Conservation (phyloP, 2,888 invertebrate species). For the Cephus rjabovi region DNA sequence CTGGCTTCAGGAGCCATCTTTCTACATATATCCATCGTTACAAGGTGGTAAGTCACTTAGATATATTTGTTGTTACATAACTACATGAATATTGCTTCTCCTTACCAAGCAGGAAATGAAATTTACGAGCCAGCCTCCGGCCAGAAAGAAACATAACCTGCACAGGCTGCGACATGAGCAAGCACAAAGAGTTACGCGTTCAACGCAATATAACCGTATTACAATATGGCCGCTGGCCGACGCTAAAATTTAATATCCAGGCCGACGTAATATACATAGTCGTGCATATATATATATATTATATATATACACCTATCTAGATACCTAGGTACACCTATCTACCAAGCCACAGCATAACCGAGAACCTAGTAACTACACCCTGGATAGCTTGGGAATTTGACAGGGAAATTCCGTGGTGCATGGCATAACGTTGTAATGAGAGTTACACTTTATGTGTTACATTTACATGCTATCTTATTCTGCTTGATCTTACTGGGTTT, state of each 20-base stretch:
- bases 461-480: neutral
- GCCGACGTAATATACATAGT: neutral
- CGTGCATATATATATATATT: neutral
- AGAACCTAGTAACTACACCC: neutral
- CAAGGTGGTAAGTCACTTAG: conserved; percentile 73
- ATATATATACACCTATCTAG: neutral
- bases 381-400: neutral
- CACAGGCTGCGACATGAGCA: neutral
- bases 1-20: conserved; percentile 81
- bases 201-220: neutral
- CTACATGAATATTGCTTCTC: neutral
- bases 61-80: neutral
- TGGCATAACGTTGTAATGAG: neutral
- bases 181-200: neutral
- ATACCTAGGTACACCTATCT: neutral
- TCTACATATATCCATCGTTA: conserved; percentile 79
- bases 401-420: neutral
- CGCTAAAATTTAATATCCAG: conserved; percentile 58
- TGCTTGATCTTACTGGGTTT: neutral
- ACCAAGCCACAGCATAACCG: neutral
- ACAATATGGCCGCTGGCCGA: conserved; percentile 33
- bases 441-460: neutral
- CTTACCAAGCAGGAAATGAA: neutral
- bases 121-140: neutral
- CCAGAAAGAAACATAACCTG: neutral